Evolutionary conservation across 2,797 vertebrate species (phyloP), one percentile per base, ranked within the genome.

Genomic region (Hyperoplus immaculatus): DNA sequence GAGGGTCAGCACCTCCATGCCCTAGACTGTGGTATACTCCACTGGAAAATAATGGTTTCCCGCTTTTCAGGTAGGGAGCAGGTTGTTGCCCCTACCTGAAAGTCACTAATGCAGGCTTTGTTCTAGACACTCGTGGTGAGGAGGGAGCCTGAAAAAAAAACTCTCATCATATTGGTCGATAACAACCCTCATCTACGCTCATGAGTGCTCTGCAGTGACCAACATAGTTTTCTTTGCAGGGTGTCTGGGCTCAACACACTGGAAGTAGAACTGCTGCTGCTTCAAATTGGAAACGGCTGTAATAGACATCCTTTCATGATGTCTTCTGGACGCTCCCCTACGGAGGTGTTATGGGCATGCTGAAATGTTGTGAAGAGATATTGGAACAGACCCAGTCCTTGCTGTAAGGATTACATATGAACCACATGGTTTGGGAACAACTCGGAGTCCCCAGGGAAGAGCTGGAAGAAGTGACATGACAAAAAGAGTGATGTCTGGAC

Each of bases 1-100:
- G 60, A 73, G 43, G 86, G 82, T 84, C 81, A 80, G 72, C 50
- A 61, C 64, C 64, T 71, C 64, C 13, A 21, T 57, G 42, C 72
- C 36, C 63, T 50, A 84, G 41, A 29, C 58, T 18, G 42, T 4
- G 10, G 12, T 39, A 15, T 42, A 15, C 80, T 69, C 15, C 21
- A 14, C 13, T 36, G 73, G 21, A 81, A 82, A 82, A 84, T 61
- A 56, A 56, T 66, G 71, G 58, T 75, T 58, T 82, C 57, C 56
- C 5, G 8, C 50, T 39, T 29, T 60, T 29, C 1, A 5, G 8
- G 12, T 13, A 10, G 36, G 5, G 49, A 64, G 42, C 0, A 1
- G 56, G 39, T 53, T 16, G 10, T 55, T 50, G 16, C 8, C 7
- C 29, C 3, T 0, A 12, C 41, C 46, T 38, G 29, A 13, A 41